Conservation (phyloP, 92 coral and sea anemone species). For the Porites rus region DNA sequence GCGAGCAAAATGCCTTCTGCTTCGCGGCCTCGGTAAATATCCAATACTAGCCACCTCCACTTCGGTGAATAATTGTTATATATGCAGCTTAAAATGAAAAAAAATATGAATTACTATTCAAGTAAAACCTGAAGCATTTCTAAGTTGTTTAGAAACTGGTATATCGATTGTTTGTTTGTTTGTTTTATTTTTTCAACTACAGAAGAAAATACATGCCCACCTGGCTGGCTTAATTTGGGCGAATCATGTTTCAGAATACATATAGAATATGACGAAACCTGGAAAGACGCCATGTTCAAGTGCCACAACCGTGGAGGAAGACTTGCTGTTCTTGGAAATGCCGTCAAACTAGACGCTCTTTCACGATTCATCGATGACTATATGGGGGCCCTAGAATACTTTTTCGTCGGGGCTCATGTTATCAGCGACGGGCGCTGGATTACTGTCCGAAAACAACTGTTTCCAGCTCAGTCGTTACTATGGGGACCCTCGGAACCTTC, state of each 20-base stretch:
- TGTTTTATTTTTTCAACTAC: neutral
- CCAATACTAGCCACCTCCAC: too few relatives aligned
- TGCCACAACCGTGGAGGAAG: constrained; percentile 26
- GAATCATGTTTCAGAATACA: constrained; percentile 6
- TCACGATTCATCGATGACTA: neutral
- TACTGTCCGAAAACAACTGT: neutral
- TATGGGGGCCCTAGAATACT: neutral
- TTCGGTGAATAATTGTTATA: too few relatives aligned
- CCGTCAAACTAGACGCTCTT: neutral
- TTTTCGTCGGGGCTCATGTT: constrained; percentile 9
- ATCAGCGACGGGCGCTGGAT: constrained; percentile 13
- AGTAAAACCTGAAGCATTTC: too few relatives aligned
- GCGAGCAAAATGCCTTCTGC: too few relatives aligned
- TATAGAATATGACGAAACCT: neutral
- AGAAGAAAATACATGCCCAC: constrained; percentile 27
- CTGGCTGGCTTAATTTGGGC: constrained; percentile 21
- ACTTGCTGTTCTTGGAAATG: neutral
- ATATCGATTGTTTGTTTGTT: too few relatives aligned
- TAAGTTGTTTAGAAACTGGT: too few relatives aligned
- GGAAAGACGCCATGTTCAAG: constrained; percentile 1
- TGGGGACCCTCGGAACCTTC: constrained; percentile 76
- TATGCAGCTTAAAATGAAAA: too few relatives aligned
- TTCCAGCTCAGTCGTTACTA: neutral
- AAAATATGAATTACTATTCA: too few relatives aligned
- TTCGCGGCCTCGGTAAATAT: too few relatives aligned